Conservation (phyloP, 2,797 vertebrate species). For the Coregonus ussuriensis region DNA sequence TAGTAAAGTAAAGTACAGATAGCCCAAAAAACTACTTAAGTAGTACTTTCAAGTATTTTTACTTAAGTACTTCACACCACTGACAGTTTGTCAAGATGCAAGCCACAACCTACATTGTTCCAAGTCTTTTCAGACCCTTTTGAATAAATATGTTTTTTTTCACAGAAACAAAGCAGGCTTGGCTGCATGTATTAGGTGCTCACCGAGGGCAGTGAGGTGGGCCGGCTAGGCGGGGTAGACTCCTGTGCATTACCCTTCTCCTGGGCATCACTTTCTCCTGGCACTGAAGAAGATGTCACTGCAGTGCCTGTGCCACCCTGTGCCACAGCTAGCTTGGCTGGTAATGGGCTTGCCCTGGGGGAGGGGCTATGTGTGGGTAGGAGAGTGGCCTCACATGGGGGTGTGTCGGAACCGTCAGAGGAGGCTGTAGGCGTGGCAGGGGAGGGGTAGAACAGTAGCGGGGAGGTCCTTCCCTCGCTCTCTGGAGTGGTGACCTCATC, state of each 20-base stretch:
- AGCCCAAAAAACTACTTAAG: too few species aligned
- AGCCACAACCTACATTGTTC: too few species aligned
- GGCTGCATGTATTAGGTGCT: not conserved
- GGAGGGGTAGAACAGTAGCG: constrained; percentile 62
- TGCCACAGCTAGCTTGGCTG: constrained; percentile 13
- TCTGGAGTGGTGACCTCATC: constrained; percentile 49
- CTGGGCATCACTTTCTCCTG: constrained; percentile 8
- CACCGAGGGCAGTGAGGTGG: constrained; percentile 68
- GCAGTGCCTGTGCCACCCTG: not conserved
- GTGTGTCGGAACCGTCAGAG: constrained; percentile 24
- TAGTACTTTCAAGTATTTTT: too few species aligned
- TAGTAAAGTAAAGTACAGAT: too few species aligned
- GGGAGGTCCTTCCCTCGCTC: constrained; percentile 53
- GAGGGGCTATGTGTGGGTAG: constrained; percentile 24
- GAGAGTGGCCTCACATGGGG: constrained; percentile 18
- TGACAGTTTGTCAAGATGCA: too few species aligned
- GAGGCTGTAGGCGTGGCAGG: not conserved
- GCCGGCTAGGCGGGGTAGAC: constrained; percentile 48
- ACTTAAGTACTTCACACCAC: too few species aligned
- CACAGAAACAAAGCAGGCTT: not conserved
- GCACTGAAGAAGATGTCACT: constrained; percentile 8
- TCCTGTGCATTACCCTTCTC: constrained; percentile 16
- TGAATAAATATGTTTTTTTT: not conserved
- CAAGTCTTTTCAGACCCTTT: too few species aligned
- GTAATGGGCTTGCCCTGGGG: not conserved